Conservation (phyloP, 2,888 invertebrate genomes). For the Aphrophora alni region DNA sequence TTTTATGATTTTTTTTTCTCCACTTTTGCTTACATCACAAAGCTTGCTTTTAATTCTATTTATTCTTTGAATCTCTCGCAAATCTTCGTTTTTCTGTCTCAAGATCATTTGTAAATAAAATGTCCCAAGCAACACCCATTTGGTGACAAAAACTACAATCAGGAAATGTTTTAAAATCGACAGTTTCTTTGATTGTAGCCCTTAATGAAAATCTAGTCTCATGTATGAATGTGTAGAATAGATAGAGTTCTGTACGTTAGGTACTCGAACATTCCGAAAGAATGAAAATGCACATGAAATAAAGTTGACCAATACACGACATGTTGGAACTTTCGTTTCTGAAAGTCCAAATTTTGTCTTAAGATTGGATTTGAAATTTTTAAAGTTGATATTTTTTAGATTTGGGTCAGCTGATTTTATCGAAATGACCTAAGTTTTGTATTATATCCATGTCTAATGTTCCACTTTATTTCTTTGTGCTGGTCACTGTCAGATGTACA, state of each 20-base stretch:
- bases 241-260: conserved; percentile 11
- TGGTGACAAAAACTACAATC: neutral
- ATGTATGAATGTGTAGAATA: conserved; percentile 24
- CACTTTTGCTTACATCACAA: neutral
- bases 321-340: conserved; percentile 15
- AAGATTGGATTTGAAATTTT: conserved; percentile 11
- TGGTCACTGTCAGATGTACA: conserved; percentile 58
- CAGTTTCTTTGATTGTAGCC: neutral
- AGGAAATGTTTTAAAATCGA: neutral
- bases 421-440: neutral
- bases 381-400: neutral
- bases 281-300: conserved; percentile 32
- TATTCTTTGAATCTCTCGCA: neutral
- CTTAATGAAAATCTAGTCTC: conserved; percentile 31
- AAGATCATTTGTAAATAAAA: neutral
- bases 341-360: conserved; percentile 17
- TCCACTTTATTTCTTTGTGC: conserved; percentile 56
- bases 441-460: neutral
- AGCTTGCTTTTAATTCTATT: neutral
- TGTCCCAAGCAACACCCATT: neutral
- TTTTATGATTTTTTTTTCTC: neutral
- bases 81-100: neutral
- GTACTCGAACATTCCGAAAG: conserved; percentile 34
- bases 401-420: neutral
- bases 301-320: conserved; percentile 25